Percentiles rank a stretch among this genome's conserved stretches.
These are phyloP conservation scores for Temnothorax unifasciatus DNA, from an alignment of 2,888 invertebrate genomes.

Conservation along the genomic window DNA sequence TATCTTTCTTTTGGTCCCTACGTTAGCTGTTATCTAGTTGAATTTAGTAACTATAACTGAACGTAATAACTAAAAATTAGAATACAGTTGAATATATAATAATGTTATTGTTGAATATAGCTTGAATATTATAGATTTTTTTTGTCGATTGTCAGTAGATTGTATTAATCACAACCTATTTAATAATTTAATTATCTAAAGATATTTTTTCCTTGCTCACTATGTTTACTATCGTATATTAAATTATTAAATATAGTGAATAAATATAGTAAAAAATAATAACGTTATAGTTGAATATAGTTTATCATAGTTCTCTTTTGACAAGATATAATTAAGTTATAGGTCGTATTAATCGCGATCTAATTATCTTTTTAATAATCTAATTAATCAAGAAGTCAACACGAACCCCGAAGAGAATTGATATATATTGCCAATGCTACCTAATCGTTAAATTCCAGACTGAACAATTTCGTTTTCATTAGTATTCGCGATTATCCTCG, in stretches of 20 bases:
- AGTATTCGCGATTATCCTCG: not conserved
- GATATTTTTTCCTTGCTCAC: not conserved
- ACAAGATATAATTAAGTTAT: not conserved
- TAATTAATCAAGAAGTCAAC: slow-evolving; percentile 3
- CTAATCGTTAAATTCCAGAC: slow-evolving; percentile 1
- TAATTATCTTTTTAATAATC: not conserved
- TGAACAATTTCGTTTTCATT: slow-evolving; percentile 19
- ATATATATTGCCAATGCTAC: not conserved
- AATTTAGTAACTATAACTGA: not conserved
- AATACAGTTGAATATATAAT: not conserved
- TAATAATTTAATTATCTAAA: too few species aligned
- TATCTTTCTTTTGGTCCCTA: not conserved
- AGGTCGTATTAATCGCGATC: not conserved
- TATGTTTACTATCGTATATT: not conserved
- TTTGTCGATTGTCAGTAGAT: too few species aligned
- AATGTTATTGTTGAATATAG: too few species aligned
- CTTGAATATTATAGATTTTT: too few species aligned
- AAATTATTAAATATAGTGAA: not conserved
- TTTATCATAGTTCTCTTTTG: not conserved
- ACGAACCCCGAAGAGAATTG: not conserved
- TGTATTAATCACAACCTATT: too few species aligned
- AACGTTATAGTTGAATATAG: not conserved
- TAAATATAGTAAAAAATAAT: not conserved
- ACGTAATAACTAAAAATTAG: not conserved
- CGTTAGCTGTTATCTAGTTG: not conserved